Percentiles rank a stretch among this genome's conserved stretches.
These are phyloP conservation scores for Onthophagus taurus DNA, from an alignment of 1,140 invertebrate species.

Conservation along the genomic window DNA sequence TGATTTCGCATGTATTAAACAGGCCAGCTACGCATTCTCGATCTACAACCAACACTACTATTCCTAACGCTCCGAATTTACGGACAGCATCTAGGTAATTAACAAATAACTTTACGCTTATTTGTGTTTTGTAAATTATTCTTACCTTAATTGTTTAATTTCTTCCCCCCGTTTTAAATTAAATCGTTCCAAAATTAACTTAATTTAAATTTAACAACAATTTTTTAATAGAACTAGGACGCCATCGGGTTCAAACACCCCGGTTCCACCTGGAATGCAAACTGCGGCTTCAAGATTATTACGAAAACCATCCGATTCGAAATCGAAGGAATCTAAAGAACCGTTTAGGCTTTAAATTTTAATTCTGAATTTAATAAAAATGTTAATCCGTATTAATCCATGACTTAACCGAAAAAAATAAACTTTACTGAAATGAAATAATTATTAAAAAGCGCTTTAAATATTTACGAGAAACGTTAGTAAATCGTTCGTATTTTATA, in stretches of 20 bases:
- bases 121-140: constrained; percentile 1
- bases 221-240: constrained; percentile 48
- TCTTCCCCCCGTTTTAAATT: not conserved
- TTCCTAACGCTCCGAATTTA: constrained; percentile 34
- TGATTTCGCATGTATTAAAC: constrained; percentile 36
- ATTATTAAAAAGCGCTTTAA: not conserved
- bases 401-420: constrained; percentile 29
- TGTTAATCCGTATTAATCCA: constrained; percentile 27
- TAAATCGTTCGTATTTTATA: constrained; percentile 18
- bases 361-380: constrained; percentile 19
- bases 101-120: constrained; percentile 13
- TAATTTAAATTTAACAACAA: not conserved
- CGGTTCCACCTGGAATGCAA: constrained; percentile 49
- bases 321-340: constrained; percentile 50
- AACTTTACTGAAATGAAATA: constrained; percentile 31
- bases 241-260: constrained; percentile 58
- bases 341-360: constrained; percentile 52
- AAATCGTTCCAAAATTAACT: not conserved
- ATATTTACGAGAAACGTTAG: too few species aligned
- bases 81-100: constrained; percentile 38
- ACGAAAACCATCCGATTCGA: constrained; percentile 53
- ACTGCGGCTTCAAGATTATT: constrained; percentile 53
- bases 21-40: constrained; percentile 36
- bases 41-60: constrained; percentile 29
- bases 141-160: not conserved